Base-by-base conservation (phyloP, 2,113 vertebrate species). In the Camarhynchus parvulus region DNA sequence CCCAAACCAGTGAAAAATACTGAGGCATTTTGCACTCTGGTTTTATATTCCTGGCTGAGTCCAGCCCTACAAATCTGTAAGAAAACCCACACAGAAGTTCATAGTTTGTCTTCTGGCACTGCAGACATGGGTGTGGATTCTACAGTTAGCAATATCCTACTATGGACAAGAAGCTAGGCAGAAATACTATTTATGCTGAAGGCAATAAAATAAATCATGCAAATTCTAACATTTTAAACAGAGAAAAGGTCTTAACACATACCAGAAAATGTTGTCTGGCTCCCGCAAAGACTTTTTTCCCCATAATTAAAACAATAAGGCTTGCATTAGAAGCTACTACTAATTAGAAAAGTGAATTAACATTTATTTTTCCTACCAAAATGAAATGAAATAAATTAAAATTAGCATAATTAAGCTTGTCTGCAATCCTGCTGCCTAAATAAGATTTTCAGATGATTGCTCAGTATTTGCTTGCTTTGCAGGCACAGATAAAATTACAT, bases 401-500 rank as follows among this genome's bases (percentile, higher is more conserved):
- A 84, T 77, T 11, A 70, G 19, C 76, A 73, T 64, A 93, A 69
- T 88, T 91, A 55, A 87, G 66, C 80, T 90, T 4, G 6, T 79
- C 93, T 94, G 90, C 83, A 93, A 79, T 68, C 31, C 67, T 90
- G 66, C 94, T 96, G 97, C 95, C 97, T 97, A 64, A 84, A 95
- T 79, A 96, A 93, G 92, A 75, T 81, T 61, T 80, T 37, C 84
- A 80, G n/a, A 83, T 83, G 90, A 72, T 67, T 77, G 82, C 88
- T 90, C 87, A 63, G 49, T 69, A 73, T 92, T 94, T 79, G 33
- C 95, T 94, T 87, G 75, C 64, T 91, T 95, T 92, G 94, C 92
- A 96, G 90, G 78, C 77, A 58, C 61, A 87, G 87, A 95, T 92
- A 95, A 39, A 87, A 82, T 96, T 96, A 97, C 85, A 88, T 11